A percentile compares a stretch with the other conserved stretches of the same genome.
These are phyloP conservation scores for Kobus ellipsiprymnus DNA, from an alignment of 2,113 vertebrate genomes.

Conservation along the genomic window DNA sequence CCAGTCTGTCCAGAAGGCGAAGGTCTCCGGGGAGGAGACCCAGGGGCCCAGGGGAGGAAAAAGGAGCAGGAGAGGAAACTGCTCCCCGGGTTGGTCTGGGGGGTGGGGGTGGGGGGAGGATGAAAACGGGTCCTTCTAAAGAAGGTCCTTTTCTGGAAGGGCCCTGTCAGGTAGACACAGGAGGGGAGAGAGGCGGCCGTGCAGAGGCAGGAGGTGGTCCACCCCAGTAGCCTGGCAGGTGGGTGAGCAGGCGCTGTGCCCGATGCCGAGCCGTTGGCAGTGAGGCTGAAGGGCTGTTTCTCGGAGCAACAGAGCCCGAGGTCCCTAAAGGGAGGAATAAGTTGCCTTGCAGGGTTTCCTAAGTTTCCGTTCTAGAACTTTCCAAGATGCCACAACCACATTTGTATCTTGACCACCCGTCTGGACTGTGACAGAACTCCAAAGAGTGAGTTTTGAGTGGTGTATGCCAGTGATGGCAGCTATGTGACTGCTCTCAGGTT, in stretches of 20 bases:
- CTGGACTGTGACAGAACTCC: neutral
- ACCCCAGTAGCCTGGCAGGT: neutral
- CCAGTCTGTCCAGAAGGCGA: rapidly evolving
- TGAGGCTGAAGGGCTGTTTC: neutral
- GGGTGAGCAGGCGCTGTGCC: too few species aligned
- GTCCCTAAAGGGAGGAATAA: neutral
- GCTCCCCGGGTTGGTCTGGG: neutral
- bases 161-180: neutral
- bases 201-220: too few species aligned
- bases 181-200: neutral
- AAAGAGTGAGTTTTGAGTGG: neutral
- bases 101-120: rapidly evolving
- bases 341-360: neutral
- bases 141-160: neutral
- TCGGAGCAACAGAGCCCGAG: neutral
- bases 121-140: neutral
- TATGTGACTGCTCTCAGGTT: neutral
- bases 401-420: neutral
- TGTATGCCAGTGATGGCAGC: neutral
- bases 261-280: neutral
- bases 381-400: neutral
- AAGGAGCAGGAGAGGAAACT: neutral
- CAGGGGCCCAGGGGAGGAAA: neutral
- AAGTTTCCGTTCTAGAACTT: neutral
- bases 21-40: neutral